phyloP scores from a whole-genome alignment of 2,888 invertebrate species.

The Busseola fusca region DNA sequence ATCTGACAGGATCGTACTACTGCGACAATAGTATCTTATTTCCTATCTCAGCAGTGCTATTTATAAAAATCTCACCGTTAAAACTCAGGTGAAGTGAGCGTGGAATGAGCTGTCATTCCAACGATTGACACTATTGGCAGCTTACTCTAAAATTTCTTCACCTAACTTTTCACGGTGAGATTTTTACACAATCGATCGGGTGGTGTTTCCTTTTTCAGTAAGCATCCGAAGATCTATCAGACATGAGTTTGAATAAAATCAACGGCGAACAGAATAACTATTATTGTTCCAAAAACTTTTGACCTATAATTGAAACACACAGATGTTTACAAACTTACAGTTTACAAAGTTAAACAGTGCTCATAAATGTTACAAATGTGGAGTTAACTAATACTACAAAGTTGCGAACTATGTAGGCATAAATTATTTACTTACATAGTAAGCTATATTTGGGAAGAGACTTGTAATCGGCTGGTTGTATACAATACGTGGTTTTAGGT shows the following conservation, averaged over 20 bases:
- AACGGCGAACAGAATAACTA: not conserved
- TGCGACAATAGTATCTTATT: not conserved
- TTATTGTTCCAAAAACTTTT: not conserved
- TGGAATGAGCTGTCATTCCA: too few relatives aligned
- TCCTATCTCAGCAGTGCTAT: too few relatives aligned
- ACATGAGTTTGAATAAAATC: not conserved
- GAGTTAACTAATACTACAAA: constrained; percentile 11
- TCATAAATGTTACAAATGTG: constrained; percentile 6
- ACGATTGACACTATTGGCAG: too few relatives aligned
- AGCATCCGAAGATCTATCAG: too few relatives aligned
- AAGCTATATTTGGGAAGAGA: constrained; percentile 13
- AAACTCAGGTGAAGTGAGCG: too few relatives aligned
- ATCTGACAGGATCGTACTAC: not conserved
- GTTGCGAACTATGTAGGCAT: constrained; percentile 6
- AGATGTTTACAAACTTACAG: not conserved
- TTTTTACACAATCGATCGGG: too few relatives aligned
- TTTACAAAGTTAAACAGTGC: constrained; percentile 15
- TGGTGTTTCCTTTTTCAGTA: not conserved
- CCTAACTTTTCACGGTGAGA: too few relatives aligned
- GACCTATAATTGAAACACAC: not conserved
- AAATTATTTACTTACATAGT: constrained; percentile 10
- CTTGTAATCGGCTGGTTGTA: not conserved
- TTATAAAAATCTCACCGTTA: too few relatives aligned
- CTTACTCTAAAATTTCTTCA: too few relatives aligned
- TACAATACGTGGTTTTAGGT: not conserved